phyloP scores from a whole-genome alignment of 2,888 invertebrate species.

The Lacanobia wlatinum region DNA sequence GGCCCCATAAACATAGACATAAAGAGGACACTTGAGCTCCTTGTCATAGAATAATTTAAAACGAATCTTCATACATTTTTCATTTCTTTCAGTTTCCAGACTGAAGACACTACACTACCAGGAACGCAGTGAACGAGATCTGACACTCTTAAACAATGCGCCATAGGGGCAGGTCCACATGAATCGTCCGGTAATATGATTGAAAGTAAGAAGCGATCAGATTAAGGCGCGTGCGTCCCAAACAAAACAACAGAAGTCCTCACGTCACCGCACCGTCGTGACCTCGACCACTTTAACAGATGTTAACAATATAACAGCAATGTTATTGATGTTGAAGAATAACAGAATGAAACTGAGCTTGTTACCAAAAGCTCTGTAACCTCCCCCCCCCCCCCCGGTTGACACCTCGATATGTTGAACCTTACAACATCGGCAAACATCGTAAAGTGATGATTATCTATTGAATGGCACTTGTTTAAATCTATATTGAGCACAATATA shows the following conservation, averaged over 20 bases:
- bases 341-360: background rate
- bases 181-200: constrained; percentile 69
- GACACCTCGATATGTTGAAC: too few species aligned
- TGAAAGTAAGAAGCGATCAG: constrained; percentile 81
- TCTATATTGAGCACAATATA: too few species aligned
- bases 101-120: too few species aligned
- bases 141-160: background rate
- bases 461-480: too few species aligned
- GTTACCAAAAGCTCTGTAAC: too few species aligned
- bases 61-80: background rate
- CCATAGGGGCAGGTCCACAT: constrained; percentile 40
- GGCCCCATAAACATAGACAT: too few species aligned
- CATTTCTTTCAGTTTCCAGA: background rate
- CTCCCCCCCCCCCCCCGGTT: too few species aligned
- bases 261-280: constrained; percentile 45
- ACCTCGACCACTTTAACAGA: constrained; percentile 21
- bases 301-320: constrained; percentile 16
- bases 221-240: constrained; percentile 68
- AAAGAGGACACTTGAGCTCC: too few species aligned
- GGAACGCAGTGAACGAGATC: background rate
- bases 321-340: background rate
- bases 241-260: constrained; percentile 52
- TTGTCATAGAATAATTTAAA: too few species aligned
- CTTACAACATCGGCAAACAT: too few species aligned
- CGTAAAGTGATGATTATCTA: background rate